Evolutionary conservation across 2,113 vertebrate genomes (phyloP), one percentile per base, ranked within the genome.

Genomic region (Peromyscus maniculatus): DNA sequence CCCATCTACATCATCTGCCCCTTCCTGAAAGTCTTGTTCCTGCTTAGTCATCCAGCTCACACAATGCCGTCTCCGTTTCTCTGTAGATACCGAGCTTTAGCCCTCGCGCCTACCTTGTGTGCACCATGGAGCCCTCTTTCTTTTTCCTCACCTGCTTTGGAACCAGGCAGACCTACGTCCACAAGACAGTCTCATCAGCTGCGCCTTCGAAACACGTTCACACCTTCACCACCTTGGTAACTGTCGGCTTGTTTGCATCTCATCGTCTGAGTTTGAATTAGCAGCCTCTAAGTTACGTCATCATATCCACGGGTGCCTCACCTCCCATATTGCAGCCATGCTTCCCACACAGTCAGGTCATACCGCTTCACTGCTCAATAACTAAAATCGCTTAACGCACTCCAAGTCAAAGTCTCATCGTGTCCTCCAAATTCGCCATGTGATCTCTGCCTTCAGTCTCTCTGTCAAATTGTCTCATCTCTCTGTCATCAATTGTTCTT

Each of bases 311-410:
- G 46, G 39, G 66, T 69, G 94, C 52, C 26, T 87, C 31, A 39
- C 82, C 13, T 31, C 19, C 3, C 4, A 31, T 3, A 6, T 0
- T 1, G 31, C 0, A 39, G 4, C 66, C n/a, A 46, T 36, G 3
- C 26, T 88, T 19, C 78, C 49, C 33, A 28, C 4, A 13, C 69
- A 84, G 24, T 64, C 71, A 79, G 16, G 43, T 33, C 15, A 24
- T 31, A 28, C 1, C 0, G 13, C 8, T 66, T 78, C 36, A 82
- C 31, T 90, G 28, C 55, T 75, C 39, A 62, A 52, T 91, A 46
- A 17, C 1, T 2, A 64, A 52, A 87, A 31, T 12, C 66, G 77
- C 67, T 71, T 55, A 19, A 71, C 26, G 66, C 24, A 59, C 4
- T 64, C 39, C 22, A 49, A 13, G 19, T 82, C 71, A 39, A 91